Evolutionary conservation across 2,888 invertebrate species (phyloP), one percentile per base, ranked within the genome.

Genomic region (Melikaiella ostensackeni): DNA sequence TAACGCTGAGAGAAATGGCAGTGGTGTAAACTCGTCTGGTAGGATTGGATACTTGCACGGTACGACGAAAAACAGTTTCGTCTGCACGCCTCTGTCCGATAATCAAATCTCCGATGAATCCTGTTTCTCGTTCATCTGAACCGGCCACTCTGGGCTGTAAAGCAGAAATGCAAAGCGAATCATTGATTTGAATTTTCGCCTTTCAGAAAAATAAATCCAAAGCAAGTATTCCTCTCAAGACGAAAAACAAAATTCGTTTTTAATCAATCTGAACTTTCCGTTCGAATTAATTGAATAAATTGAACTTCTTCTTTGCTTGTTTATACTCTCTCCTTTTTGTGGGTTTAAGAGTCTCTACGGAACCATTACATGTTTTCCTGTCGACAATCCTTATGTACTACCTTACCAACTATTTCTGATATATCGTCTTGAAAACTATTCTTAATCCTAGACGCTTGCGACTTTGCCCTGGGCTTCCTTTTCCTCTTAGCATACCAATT

Each of bases 31-130:
- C 84, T 11, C 75, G 77, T 35, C 85, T 83, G 8, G 89, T 88
- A 8, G 90, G 89, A 83, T 91, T 91, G 5, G 86, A 82, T 75
- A 89, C 84, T 75, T 88, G 87, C 30, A 91, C 80, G 5, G 85
- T 81, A 33, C 91, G 88, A 9, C 88, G 86, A 73, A 90, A 91
- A 75, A 90, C 77, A 8, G 86, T 88, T 80, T 91, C 91, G 75
- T 90, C 89, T 11, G 89, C 75, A 50, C 81, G 88, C 76, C 86
- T 87, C 75, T 85, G 82, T 11, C 91, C 91, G 30, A 89, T 79
- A 24, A 84, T 77, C 21, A 90, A 78, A 80, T 91, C 90, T 13
- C 91, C 91, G 74, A 91, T 89, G 78, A 91, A 91, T 78, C 83
- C 81, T 9, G 79, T 76, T 24, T 75, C 82, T 83, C 79, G 70